Evolutionary conservation across 2,797 vertebrate genomes (phyloP), one percentile per base, ranked within the genome.

Genomic region (Oryzias sinensis): DNA sequence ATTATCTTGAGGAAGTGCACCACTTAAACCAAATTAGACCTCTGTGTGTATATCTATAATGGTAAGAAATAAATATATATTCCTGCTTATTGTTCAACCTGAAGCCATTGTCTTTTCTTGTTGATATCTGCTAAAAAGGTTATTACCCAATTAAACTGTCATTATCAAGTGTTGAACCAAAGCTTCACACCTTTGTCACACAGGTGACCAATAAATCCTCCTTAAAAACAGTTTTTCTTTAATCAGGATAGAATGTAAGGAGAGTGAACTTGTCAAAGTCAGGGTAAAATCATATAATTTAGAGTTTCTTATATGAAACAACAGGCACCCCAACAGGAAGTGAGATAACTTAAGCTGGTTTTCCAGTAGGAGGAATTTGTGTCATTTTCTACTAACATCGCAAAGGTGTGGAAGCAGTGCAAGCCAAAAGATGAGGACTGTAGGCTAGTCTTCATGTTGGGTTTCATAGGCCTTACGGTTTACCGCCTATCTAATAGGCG

Each of bases 121-220:
- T 77, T 68, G 61, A 70, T 68, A 66, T 76, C 22, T 62, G 43
- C 52, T 63, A 42, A 73, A 37, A 80, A 72, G 56, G 75, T 83
- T 60, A 76, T 87, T 84, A 86, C 82, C 76, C 61, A 81, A 82
- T 84, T 62, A 77, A 89, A 75, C 56, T 60, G 49, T 45, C 76
- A 85, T 83, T 70, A 77, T 76, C 69, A 53, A 20, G 15, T 43
- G 42, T 62, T 42, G 49, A 49, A 77, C 77, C 78, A 60, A 62
- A 59, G 53, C 74, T 65, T 72, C 4, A 65, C 76, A 76, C 70
- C 76, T 76, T 65, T 46, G 8, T 56, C 42, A 69, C 68, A 71
- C 66, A 49, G 51, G 22, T 27, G 27, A 58, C 65, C 24, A 45
- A 50, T 55, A 62, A n/a, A 46, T 58, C 25, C 42, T 17, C 40